A percentile compares a stretch with the other conserved stretches of the same genome.
phyloP scores from a whole-genome alignment of 2,797 vertebrate species.

The Euthynnus affinis region DNA sequence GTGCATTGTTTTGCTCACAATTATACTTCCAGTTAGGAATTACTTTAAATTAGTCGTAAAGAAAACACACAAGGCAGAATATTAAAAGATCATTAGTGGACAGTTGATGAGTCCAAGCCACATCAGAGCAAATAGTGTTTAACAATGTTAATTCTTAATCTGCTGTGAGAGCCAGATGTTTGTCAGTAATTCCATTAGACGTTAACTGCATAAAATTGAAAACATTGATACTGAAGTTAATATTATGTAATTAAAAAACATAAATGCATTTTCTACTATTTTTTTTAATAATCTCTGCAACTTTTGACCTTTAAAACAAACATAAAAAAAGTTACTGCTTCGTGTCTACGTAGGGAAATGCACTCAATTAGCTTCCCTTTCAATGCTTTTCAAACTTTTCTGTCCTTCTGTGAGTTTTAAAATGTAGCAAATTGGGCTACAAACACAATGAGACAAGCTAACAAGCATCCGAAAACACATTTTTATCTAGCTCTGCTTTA shows the following conservation, averaged over 20 bases:
- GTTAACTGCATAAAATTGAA: conserved; percentile 1
- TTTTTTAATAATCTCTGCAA: background rate
- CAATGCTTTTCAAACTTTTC: background rate
- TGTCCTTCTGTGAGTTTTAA: background rate
- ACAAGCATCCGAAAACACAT: conserved; percentile 17
- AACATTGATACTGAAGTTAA: background rate
- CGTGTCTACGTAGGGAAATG: background rate
- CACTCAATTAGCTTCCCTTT: background rate
- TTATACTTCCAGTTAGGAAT: background rate
- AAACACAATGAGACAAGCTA: background rate
- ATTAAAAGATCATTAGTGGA: conserved; percentile 37
- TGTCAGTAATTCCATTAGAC: conserved; percentile 15
- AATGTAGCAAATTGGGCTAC: background rate
- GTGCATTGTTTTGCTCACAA: conserved; percentile 8
- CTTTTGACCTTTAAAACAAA: conserved; percentile 1
- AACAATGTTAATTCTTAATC: conserved; percentile 34
- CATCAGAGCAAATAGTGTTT: conserved; percentile 42
- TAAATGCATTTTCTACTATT: too few species aligned
- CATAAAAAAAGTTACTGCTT: background rate
- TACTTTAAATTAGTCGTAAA: conserved; percentile 16
- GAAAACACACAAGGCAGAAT: conserved; percentile 9
- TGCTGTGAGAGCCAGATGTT: conserved; percentile 49
- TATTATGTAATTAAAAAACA: too few species aligned
- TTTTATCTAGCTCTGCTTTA: conserved; percentile 26
- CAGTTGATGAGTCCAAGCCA: conserved; percentile 30